Conservation (phyloP, 2,888 invertebrate genomes). For the Reticulitermes lucifugus region DNA sequence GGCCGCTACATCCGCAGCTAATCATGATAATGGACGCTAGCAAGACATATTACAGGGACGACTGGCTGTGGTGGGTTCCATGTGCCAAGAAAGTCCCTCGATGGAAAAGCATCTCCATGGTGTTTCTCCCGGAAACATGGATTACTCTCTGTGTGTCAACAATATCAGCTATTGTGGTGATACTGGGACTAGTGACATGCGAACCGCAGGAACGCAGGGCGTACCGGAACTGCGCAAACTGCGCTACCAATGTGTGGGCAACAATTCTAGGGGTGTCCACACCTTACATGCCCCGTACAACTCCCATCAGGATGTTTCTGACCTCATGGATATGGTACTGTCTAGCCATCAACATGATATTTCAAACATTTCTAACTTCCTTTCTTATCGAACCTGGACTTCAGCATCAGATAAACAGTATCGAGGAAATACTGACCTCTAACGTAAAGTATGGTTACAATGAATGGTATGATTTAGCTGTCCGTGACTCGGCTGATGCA, state of each 20-base stretch:
- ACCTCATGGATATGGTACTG: slow-evolving; percentile 24
- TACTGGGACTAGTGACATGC: background rate
- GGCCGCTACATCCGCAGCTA: slow-evolving; percentile 17
- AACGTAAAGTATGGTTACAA: slow-evolving; percentile 21
- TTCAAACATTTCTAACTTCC: slow-evolving; percentile 21
- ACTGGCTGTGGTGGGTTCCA: slow-evolving; percentile 35
- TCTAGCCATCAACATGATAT: background rate
- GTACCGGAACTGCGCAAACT: background rate
- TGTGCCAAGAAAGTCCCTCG: slow-evolving; percentile 19
- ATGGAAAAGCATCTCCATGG: slow-evolving; percentile 23
- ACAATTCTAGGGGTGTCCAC: background rate
- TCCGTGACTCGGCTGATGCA: background rate
- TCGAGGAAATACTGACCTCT: background rate
- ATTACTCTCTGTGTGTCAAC: background rate
- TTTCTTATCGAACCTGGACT: slow-evolving; percentile 23
- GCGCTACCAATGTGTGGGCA: background rate
- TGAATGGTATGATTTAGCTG: background rate
- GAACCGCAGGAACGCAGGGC: background rate
- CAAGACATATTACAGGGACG: slow-evolving; percentile 3
- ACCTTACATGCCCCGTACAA: background rate
- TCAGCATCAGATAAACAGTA: slow-evolving; percentile 6
- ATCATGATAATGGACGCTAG: slow-evolving; percentile 6
- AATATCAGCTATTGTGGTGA: background rate
- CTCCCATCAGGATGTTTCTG: background rate
- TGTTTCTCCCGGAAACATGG: slow-evolving; percentile 11